Conservation (phyloP, 2,797 vertebrate genomes). For the Acridotheres tristis region DNA sequence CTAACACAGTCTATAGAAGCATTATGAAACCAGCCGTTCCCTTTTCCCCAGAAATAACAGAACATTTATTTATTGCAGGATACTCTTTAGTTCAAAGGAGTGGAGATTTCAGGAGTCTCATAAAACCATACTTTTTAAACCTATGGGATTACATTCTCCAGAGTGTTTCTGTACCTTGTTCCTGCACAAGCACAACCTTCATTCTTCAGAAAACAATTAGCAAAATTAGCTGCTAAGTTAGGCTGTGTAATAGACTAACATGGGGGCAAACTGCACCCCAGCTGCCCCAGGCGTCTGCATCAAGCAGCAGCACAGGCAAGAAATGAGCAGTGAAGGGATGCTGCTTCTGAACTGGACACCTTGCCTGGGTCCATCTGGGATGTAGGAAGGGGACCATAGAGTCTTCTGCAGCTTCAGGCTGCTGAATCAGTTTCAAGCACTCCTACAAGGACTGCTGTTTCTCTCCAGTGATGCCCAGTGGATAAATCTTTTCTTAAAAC, state of each 20-base stretch:
- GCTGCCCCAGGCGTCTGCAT: not conserved
- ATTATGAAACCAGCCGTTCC: not conserved
- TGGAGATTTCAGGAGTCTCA: slow-evolving; percentile 12
- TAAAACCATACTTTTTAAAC: not conserved
- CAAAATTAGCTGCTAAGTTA: not conserved
- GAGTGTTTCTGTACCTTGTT: not conserved
- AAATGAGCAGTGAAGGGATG: not conserved
- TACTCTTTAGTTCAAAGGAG: not conserved
- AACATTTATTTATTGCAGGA: not conserved
- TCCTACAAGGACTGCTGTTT: not conserved
- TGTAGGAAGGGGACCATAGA: not conserved
- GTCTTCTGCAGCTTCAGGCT: not conserved
- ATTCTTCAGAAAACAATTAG: not conserved
- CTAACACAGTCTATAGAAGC: not conserved
- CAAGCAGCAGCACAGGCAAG: not conserved
- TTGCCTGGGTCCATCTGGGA: not conserved
- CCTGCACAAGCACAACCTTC: not conserved
- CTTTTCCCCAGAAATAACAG: slow-evolving; percentile 3
- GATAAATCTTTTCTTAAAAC: not conserved
- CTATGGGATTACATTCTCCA: not conserved
- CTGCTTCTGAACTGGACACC: not conserved
- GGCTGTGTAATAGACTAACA: not conserved
- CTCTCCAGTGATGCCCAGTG: not conserved
- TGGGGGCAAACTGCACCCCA: not conserved
- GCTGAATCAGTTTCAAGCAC: not conserved